Base-by-base conservation (phyloP, 2,113 vertebrate genomes). In the Coryphaenoides rupestris region DNA sequence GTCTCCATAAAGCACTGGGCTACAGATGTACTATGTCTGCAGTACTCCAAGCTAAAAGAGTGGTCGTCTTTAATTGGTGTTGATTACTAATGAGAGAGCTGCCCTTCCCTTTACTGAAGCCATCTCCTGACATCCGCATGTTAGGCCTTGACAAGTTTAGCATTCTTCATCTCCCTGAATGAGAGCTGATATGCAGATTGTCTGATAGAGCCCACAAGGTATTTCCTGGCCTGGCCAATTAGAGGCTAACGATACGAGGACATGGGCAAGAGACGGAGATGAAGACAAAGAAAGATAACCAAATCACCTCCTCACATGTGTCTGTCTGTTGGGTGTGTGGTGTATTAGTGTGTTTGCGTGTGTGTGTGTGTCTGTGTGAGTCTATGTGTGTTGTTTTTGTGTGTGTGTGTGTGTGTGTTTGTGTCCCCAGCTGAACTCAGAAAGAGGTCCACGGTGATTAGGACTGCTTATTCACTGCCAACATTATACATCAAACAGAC, bases 91-190 rank as follows among this genome's bases (percentile, higher is more conserved):
- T 81, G 80, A 83, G 64, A 21, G 60, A 56, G 66, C 62, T 68
- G 72, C 61, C 62, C 77, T 67, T 69, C 58, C 73, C 52, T 53
- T 55, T 17, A 65, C 55, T 62, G 21, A 66, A 63, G 53, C 74
- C 71, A 63, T 63, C 73, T 66, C 63, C 61, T 74, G 86, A 76
- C 68, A 73, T 80, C 61, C 72, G 77, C 73, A 81, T 74, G 83
- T 82, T 78, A 72, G 57, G 66, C 62, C 69, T 76, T 84, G 81
- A 85, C 66, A 80, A 83, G 84, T 84, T 63, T 71, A 74, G 77
- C 70, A 63, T 69, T 74, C 46, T 4, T 56, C 58, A 33, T 79
- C 64, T 75, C 77, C 68, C 58, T 65, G 17, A 72, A 62, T 49
- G 54, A 24, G 59, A 76, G 59, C 65, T 82, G 71, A 76, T 74